Conservation (phyloP, 2,797 vertebrate genomes). For the Chanos chanos region DNA sequence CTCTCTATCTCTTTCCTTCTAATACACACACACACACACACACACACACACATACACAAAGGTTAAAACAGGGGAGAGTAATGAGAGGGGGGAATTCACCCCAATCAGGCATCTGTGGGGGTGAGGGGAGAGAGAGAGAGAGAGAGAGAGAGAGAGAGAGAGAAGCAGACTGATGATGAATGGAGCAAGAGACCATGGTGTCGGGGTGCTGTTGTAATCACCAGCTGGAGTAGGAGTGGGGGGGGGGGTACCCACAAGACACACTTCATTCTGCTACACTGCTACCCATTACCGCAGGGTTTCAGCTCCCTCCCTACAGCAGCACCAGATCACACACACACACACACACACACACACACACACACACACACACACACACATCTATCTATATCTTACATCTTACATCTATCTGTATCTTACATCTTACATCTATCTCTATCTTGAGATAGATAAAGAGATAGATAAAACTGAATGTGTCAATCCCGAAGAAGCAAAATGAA, state of each 20-base stretch:
- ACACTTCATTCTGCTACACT: conserved; percentile 54
- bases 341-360: conserved; percentile 34
- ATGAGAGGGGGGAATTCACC: conserved; percentile 61
- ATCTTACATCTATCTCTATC: too few relatives aligned
- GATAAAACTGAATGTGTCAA: not conserved
- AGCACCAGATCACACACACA: conserved; percentile 21
- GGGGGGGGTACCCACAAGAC: conserved; percentile 41
- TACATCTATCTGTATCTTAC: too few relatives aligned
- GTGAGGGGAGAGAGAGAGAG: conserved; percentile 28
- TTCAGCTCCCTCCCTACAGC: conserved; percentile 65
- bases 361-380: not conserved
- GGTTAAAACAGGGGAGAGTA: conserved; percentile 57
- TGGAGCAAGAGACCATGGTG: conserved; percentile 52
- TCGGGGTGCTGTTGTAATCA: conserved; percentile 56
- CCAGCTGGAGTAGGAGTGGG: conserved; percentile 56
- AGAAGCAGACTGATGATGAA: conserved; percentile 55
- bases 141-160: conserved; percentile 33
- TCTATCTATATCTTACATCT: too few relatives aligned
- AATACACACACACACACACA: conserved; percentile 2
- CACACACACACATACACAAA: conserved; percentile 1
- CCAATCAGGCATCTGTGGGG: conserved; percentile 59
- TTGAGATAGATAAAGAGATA: not conserved
- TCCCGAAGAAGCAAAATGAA: not conserved
- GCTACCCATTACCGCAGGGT: conserved; percentile 53
- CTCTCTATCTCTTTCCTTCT: not conserved